Conservation (phyloP, 2,797 vertebrate species). For the Microctenopoma stevenorrisi region DNA sequence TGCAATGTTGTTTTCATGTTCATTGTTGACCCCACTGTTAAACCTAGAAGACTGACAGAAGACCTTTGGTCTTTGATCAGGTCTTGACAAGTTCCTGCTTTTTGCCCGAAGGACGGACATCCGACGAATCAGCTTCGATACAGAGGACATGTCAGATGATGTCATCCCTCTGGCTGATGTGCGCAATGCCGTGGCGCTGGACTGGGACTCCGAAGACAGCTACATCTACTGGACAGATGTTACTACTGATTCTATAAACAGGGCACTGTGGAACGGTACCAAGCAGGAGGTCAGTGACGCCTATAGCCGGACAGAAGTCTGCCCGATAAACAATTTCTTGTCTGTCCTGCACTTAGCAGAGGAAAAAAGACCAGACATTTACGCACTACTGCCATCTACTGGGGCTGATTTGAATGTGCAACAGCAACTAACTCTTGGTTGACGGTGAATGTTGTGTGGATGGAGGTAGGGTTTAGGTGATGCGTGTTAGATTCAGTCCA, state of each 20-base stretch:
- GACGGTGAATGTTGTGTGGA: not conserved
- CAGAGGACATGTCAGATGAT: constrained; percentile 95
- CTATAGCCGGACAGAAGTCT: not conserved
- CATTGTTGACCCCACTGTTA: constrained; percentile 88
- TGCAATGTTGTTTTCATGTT: constrained; percentile 78
- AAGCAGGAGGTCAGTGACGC: constrained; percentile 90
- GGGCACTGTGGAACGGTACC: constrained; percentile 96
- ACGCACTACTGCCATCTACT: constrained; percentile 66
- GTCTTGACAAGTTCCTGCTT: constrained; percentile 99
- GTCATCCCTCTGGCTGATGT: constrained; percentile 97
- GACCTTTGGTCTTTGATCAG: constrained; percentile 99
- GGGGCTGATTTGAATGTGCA: constrained; percentile 29
- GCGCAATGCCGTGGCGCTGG: constrained; percentile 97
- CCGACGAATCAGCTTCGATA: constrained; percentile 99
- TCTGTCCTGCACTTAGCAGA: not conserved
- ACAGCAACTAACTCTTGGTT: not conserved
- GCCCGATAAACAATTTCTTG: not conserved
- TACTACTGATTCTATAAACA: constrained; percentile 97
- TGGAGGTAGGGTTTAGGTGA: not conserved
- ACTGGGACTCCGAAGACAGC: constrained; percentile 94
- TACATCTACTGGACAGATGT: constrained; percentile 99
- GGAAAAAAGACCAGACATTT: not conserved
- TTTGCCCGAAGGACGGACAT: constrained; percentile 99
- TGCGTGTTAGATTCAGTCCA: not conserved
- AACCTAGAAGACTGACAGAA: constrained; percentile 98